phyloP scores from a whole-genome alignment of 2,797 vertebrate genomes.

The Loriculus beryllinus region DNA sequence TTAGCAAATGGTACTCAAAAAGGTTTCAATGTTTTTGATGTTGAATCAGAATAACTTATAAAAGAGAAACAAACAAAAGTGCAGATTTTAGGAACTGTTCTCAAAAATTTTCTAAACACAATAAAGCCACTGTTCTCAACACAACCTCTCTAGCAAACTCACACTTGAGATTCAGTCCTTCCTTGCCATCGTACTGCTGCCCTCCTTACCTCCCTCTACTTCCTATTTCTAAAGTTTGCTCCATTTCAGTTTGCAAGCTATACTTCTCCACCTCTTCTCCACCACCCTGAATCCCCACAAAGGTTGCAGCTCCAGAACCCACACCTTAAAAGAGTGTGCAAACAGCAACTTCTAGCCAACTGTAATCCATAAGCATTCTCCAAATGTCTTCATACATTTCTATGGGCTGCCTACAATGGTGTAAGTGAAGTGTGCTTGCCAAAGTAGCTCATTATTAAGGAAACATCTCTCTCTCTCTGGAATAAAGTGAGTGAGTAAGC shows the following conservation, averaged over 20 bases:
- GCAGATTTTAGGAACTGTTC: neutral
- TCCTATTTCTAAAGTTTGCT: neutral
- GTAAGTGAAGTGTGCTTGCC: neutral
- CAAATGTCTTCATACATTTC: neutral
- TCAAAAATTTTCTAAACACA: neutral
- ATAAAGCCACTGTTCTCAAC: neutral
- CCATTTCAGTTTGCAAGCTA: neutral
- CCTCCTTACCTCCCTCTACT: neutral
- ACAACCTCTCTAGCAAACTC: neutral
- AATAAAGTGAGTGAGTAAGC: neutral
- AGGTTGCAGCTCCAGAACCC: neutral
- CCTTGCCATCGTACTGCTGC: neutral
- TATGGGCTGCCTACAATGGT: rapidly evolving
- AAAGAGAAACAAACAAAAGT: neutral
- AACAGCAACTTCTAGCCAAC: neutral
- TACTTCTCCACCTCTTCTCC: neutral
- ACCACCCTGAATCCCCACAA: neutral
- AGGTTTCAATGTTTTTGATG: neutral
- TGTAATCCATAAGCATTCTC: neutral
- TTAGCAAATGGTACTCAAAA: neutral
- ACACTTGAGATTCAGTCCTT: neutral
- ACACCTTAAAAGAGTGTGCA: neutral
- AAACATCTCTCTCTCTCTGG: neutral
- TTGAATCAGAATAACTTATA: neutral
- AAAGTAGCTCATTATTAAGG: neutral